Evolutionary conservation across 1,140 invertebrate species (phyloP).

Genomic region (Hylyphantes graminicola): DNA sequence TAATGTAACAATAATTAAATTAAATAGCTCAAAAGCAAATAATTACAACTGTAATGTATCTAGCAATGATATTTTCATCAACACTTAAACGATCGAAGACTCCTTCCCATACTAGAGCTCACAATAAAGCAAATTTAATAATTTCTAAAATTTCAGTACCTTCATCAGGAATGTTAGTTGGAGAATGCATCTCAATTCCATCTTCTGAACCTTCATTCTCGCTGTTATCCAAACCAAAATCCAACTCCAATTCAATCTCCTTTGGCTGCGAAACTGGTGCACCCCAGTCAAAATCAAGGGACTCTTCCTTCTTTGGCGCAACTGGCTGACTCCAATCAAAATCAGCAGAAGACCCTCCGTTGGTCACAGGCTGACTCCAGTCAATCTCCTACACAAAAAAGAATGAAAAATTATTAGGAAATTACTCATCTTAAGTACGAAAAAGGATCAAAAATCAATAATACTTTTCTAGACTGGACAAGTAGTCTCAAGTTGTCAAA

Average conservation of each 20-base stretch:
- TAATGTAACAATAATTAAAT: too few species aligned
- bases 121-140: too few species aligned
- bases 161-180: not conserved
- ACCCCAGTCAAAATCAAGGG: conserved; percentile 59
- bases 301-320: conserved; percentile 61
- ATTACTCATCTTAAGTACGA: too few species aligned
- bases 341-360: conserved; percentile 63
- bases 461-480: not conserved
- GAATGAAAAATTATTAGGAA: too few species aligned
- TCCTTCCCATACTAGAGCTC: too few species aligned
- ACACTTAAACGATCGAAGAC: too few species aligned
- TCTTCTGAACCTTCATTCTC: conserved; percentile 63
- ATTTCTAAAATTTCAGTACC: conserved; percentile 7
- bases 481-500: not conserved
- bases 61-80: too few species aligned
- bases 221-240: conserved; percentile 50
- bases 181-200: conserved; percentile 60
- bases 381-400: conserved; percentile 11
- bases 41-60: too few species aligned
- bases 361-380: conserved; percentile 46
- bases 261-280: conserved; percentile 54
- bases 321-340: conserved; percentile 75
- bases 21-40: too few species aligned
- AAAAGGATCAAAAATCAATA: not conserved
- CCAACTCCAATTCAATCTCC: conserved; percentile 66